phyloP scores from a whole-genome alignment of 2,888 invertebrate species.

The Ecliptopera silaceata region DNA sequence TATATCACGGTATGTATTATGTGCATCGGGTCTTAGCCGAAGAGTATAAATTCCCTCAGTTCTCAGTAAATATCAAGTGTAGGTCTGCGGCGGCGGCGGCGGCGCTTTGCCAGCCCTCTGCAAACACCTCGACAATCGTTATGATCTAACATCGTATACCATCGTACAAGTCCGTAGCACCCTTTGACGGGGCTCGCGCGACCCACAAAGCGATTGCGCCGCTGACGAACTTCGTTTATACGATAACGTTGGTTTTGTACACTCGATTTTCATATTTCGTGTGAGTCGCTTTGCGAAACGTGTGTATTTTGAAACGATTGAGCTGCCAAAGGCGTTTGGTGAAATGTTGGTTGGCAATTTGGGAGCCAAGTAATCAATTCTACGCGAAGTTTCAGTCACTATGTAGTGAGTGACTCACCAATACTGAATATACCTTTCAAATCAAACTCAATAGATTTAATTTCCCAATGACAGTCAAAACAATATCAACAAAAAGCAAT shows the following conservation, averaged over 20 bases:
- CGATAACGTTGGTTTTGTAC: slow-evolving; percentile 48
- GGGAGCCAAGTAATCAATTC: slow-evolving; percentile 5
- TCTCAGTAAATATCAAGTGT: slow-evolving; percentile 67
- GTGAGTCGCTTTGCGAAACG: slow-evolving; percentile 40
- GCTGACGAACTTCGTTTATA: slow-evolving; percentile 51
- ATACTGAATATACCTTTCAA: too few species aligned
- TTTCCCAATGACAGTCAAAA: too few species aligned
- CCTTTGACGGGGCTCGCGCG: slow-evolving; percentile 48
- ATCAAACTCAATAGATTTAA: too few species aligned
- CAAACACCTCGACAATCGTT: slow-evolving; percentile 58
- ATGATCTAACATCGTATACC: slow-evolving; percentile 42
- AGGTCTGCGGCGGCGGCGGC: slow-evolving; percentile 25
- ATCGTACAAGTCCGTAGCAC: slow-evolving; percentile 25
- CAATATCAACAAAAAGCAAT: too few species aligned
- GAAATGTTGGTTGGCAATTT: slow-evolving; percentile 7
- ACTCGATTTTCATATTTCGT: slow-evolving; percentile 40
- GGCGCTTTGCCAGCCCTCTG: slow-evolving; percentile 46
- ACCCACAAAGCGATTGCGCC: slow-evolving; percentile 46
- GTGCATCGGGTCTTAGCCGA: not conserved
- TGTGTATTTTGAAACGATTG: slow-evolving; percentile 26
- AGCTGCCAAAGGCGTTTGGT: slow-evolving; percentile 2
- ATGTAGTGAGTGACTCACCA: too few species aligned
- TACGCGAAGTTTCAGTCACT: too few species aligned
- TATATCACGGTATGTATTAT: too few species aligned
- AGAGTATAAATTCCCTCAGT: slow-evolving; percentile 3